phyloP scores from a whole-genome alignment of 1,140 invertebrate genomes.

The Caenorhabditis tropicalis region DNA sequence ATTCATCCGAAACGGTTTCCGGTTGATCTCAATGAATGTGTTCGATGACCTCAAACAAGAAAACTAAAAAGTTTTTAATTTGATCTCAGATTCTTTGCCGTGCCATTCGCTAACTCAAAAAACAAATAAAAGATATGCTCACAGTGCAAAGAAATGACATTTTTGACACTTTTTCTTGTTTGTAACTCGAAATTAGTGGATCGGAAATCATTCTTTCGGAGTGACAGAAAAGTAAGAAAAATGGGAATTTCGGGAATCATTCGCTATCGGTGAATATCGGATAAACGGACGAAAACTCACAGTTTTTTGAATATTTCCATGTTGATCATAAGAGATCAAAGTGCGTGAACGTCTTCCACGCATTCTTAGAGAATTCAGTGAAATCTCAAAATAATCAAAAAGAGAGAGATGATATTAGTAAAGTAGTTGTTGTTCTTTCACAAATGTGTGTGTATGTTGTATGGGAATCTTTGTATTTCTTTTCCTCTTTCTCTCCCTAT shows the following conservation, averaged over 20 bases:
- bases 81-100: neutral
- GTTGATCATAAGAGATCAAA: conserved; percentile 37
- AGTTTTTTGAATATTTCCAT: conserved; percentile 11
- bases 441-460: neutral
- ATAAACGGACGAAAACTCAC: neutral
- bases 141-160: neutral
- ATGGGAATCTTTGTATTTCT: neutral
- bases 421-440: conserved; percentile 7
- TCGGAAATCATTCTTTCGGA: too few relatives aligned
- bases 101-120: neutral
- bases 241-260: neutral
- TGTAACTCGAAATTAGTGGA: conserved; percentile 10
- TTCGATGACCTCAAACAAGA: neutral
- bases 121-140: neutral
- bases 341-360: conserved; percentile 39
- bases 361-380: neutral
- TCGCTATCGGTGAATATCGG: neutral
- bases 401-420: neutral
- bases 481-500: neutral
- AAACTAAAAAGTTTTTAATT: neutral
- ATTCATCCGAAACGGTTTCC: too few relatives aligned
- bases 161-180: conserved; percentile 25
- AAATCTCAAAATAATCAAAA: neutral
- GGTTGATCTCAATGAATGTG: neutral
- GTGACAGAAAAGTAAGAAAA: neutral